These are phyloP conservation scores for Ptilonorhynchus violaceus DNA, from an alignment of 2,113 vertebrate genomes.

Conservation along the genomic window DNA sequence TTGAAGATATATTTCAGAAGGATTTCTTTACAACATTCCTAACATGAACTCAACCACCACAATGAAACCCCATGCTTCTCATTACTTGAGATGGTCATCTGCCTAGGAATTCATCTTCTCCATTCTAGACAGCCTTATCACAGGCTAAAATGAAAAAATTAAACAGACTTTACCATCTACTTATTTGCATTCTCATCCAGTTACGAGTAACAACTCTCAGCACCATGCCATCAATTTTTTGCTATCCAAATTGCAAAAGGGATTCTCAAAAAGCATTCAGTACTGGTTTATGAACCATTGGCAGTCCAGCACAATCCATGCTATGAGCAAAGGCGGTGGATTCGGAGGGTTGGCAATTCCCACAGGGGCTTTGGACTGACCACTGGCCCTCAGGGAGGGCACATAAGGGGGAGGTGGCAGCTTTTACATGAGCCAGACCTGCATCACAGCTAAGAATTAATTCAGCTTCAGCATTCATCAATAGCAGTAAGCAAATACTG, in stretches of 20 bases:
- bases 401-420: neutral
- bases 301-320: neutral
- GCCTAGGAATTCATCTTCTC: neutral
- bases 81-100: neutral
- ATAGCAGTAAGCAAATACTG: neutral
- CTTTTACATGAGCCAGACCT: neutral
- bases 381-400: neutral
- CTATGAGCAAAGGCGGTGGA: neutral
- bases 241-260: neutral
- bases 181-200: neutral
- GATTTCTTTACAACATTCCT: neutral
- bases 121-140: neutral
- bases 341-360: neutral
- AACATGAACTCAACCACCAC: neutral
- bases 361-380: fast-evolving
- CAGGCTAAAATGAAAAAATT: neutral
- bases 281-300: neutral
- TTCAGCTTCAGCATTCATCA: neutral
- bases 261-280: neutral
- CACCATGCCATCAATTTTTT: neutral
- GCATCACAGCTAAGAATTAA: neutral
- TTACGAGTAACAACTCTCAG: neutral
- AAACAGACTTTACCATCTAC: neutral
- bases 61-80: neutral
- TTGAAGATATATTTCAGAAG: neutral